Base-by-base conservation (phyloP, 2,888 invertebrate species). In the Slavum lentiscoides region DNA sequence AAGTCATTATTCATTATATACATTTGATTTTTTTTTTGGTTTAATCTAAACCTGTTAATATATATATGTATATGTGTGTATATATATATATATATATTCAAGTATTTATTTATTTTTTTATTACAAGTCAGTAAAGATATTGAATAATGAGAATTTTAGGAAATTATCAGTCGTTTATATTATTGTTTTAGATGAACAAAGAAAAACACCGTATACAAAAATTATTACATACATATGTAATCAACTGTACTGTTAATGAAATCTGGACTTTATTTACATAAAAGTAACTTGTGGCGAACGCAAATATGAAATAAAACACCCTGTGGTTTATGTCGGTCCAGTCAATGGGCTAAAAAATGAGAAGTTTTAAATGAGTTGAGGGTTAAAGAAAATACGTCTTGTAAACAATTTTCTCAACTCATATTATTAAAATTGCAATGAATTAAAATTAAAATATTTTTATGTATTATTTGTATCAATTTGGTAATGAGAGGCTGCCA, bases 231-330 rank as follows among this genome's bases (percentile, higher is more conserved):
- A 69, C 17, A 30, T 43, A 37, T 17, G 43, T 53, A 61, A 39
- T 61, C 23, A 72, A 72, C 9, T 43, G 19, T 53, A 21, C 4
- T 68, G 6, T 17, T 15, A 49, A 62, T 49, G 39, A 49, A 61
- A 62, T 7, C 4, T 61, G 17, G 43, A 39, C 43, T 61, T 7
- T 23, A 59, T 53, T 58, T 13, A n/a, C 5, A 39, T 4, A 39
- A 59, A 75, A 15, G 4, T 4, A 59, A 15, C 19, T 49, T 17
- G 11, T 49, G 11, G 37, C 30, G 75, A 75, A 43, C 67, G 37
- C 30, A 75, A 59, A 23, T 67, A 68, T 67, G 67, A 68, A 67
- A 55, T 68, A 68, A 30, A 68, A 75, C 75, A 75, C 75, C 75
- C 75, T 75, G 75, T 75, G 49, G 49, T 68, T 59, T 43, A 68